A percentile compares a stretch with the other conserved stretches of the same genome.
Evolutionary conservation across 2,888 invertebrate genomes (phyloP).

Genomic region (Mesorhabditis belari): DNA sequence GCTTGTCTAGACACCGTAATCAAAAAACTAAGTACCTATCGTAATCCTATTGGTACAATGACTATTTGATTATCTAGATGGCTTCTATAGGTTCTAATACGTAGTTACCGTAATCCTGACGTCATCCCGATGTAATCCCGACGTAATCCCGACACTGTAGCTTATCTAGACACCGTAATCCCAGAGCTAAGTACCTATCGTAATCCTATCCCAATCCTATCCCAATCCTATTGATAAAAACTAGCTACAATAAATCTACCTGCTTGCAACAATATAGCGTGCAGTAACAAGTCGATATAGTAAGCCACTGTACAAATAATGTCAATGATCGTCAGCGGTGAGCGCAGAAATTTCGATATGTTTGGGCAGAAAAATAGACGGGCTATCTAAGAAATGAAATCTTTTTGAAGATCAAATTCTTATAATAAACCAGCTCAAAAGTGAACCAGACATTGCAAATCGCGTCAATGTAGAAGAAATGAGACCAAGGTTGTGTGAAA

Average conservation of each 20-base stretch:
- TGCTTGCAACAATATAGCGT: constrained; percentile 34
- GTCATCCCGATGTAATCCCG: too few relatives aligned
- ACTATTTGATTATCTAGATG: too few relatives aligned
- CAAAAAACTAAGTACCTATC: too few relatives aligned
- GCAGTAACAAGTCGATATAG: constrained; percentile 75
- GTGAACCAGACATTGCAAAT: constrained; percentile 94
- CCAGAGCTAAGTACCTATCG: too few relatives aligned
- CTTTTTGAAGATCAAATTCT: background rate
- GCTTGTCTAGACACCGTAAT: too few relatives aligned
- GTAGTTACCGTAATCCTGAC: too few relatives aligned
- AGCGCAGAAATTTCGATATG: constrained; percentile 72
- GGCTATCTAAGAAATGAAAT: constrained; percentile 24
- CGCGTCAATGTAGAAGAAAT: constrained; percentile 84
- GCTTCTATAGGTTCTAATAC: too few relatives aligned
- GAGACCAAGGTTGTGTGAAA: constrained; percentile 52
- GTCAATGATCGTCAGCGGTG: constrained; percentile 94
- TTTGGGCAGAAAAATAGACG: constrained; percentile 71
- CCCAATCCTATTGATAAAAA: too few relatives aligned
- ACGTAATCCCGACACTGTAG: too few relatives aligned
- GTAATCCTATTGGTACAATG: too few relatives aligned
- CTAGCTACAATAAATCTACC: constrained; percentile 12
- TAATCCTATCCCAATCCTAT: too few relatives aligned
- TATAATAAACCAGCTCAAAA: constrained; percentile 67
- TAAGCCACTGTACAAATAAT: constrained; percentile 96
- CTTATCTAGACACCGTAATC: too few relatives aligned